phyloP scores from a whole-genome alignment of 2,888 invertebrate species.

The Hyposoter didymator region DNA sequence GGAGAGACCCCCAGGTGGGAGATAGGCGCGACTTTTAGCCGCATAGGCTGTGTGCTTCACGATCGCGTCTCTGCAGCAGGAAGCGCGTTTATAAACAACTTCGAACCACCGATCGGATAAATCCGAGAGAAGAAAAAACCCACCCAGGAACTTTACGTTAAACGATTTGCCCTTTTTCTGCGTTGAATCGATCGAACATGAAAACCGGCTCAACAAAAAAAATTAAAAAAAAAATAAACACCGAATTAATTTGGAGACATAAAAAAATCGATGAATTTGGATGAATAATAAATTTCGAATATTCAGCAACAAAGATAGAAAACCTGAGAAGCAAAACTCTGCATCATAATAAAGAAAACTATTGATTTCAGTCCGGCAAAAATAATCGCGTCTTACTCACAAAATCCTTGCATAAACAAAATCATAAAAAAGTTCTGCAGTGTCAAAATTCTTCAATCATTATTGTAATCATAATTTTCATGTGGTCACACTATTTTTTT shows the following conservation, averaged over 20 bases:
- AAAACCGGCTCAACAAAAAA: background rate
- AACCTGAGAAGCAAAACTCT: background rate
- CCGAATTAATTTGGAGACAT: background rate
- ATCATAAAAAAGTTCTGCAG: background rate
- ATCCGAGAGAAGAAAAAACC: background rate
- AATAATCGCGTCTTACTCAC: background rate
- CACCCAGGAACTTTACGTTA: background rate
- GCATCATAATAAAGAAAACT: background rate
- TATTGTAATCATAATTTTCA: background rate
- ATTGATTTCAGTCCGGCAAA: background rate
- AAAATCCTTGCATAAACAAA: background rate
- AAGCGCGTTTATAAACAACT: background rate
- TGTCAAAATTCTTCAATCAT: background rate
- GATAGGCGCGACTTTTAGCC: slow-evolving; percentile 12
- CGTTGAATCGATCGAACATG: background rate
- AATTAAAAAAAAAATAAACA: background rate
- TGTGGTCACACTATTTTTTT: background rate
- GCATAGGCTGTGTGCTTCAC: slow-evolving; percentile 11
- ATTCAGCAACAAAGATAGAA: background rate
- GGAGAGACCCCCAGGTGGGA: slow-evolving; percentile 16
- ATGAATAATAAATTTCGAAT: background rate
- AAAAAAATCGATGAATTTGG: background rate
- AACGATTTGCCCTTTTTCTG: background rate
- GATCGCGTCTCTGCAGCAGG: slow-evolving; percentile 26
- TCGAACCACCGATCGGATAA: slow-evolving; percentile 1